Evolutionary conservation across 2,797 vertebrate genomes (phyloP), one percentile per base, ranked within the genome.

Genomic region (Chaetophractus vellerosus): DNA sequence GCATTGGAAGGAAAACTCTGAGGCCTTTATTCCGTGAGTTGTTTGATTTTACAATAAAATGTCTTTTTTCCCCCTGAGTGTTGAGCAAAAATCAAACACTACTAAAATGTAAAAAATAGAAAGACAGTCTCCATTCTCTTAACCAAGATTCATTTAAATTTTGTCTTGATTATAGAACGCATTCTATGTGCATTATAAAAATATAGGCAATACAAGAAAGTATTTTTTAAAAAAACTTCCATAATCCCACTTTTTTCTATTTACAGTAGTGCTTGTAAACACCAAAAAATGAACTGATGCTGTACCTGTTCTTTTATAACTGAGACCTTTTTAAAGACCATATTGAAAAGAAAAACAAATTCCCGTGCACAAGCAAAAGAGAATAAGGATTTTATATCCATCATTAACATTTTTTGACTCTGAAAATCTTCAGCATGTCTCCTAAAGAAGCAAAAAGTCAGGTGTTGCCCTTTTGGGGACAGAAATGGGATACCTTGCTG

Each of bases 1-100:
- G 7, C 55, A 36, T 75, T 95, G 38, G 81, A 94, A 71, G 66
- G 23, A 4, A 76, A 87, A 90, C 72, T 24, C 4, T 9, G 64
- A 64, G 3, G 10, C 59, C 91, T 92, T 68, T 8, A 71, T 68
- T n/a, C 38, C 2, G 8, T 74, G 55, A 79, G 55, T 76, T 76
- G 68, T 64, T 93, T 92, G 55, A 57, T 90, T 80, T 83, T 52
- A 41, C n/a, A 31, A 76, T 95, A 72, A 64, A 63, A 41, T 83
- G 19, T 15, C 55, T 48, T 59, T n/a, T 26, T 24, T 3, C 1
- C 31, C 64, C 24, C 24, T n/a, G 23, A 59, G 26, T 85, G 59
- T 52, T 14, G 19, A 89, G 41, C 1, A 38, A 71, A 94, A 93
- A 33, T 71, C 78, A 75, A 80, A 75, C 50, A 23, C 23, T 18